Evolutionary conservation across 2,888 invertebrate genomes (phyloP).

Genomic region (Drosophila villosipedis): DNA sequence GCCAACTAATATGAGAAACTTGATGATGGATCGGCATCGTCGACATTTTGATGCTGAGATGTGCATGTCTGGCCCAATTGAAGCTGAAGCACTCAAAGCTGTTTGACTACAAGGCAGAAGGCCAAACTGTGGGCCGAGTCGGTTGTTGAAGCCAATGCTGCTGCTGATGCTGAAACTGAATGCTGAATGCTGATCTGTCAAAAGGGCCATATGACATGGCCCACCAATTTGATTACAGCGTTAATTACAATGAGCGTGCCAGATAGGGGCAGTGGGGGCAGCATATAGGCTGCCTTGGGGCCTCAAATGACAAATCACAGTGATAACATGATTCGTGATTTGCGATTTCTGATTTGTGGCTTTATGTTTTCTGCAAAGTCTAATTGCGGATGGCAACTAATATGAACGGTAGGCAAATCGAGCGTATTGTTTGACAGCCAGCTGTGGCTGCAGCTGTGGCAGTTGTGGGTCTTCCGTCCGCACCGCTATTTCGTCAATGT

Average conservation of each 20-base stretch:
- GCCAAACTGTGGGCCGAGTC: constrained; percentile 63
- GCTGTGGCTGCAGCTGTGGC: constrained; percentile 2
- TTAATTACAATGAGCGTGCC: constrained; percentile 66
- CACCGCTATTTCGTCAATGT: constrained; percentile 26
- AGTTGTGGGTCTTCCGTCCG: constrained; percentile 19
- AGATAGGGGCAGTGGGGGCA: constrained; percentile 3
- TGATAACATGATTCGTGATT: constrained; percentile 75
- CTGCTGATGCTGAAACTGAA: constrained; percentile 22
- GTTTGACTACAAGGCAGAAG: constrained; percentile 52
- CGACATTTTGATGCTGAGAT: constrained; percentile 44
- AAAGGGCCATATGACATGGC: constrained; percentile 65
- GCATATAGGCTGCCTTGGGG: constrained; percentile 3
- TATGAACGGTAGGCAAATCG: constrained; percentile 11
- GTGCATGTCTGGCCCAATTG: constrained; percentile 51
- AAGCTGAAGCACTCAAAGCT: constrained; percentile 51
- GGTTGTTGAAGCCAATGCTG: constrained; percentile 26
- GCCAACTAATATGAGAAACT: constrained; percentile 48
- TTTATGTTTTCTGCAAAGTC: constrained; percentile 53
- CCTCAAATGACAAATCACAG: constrained; percentile 66
- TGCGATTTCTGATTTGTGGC: constrained; percentile 55
- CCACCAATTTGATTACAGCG: constrained; percentile 75
- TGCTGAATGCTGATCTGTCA: constrained; percentile 72
- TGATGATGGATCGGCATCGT: constrained; percentile 59
- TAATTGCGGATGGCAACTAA: constrained; percentile 39
- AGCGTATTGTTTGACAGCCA: constrained; percentile 26